Evolutionary conservation across 2,888 invertebrate species (phyloP), one percentile per base, ranked within the genome.

Genomic region (Euclidia mi): DNA sequence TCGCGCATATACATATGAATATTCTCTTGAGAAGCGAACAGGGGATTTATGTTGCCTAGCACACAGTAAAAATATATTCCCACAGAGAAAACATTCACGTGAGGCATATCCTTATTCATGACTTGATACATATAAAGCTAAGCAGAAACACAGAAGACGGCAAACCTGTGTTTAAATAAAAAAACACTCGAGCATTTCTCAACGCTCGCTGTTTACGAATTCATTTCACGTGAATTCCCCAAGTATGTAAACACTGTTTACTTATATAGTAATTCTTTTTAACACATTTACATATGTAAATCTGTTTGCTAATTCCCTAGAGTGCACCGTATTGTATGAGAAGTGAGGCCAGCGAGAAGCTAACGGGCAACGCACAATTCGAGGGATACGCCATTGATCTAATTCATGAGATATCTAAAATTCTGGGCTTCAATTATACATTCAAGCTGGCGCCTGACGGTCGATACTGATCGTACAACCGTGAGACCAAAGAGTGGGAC

Each of bases 341-440:
- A 67, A 98, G 97, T 89, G 97, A 97, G 82, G 97, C 98, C 3
- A 97, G 97, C 76, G 97, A 97, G 76, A 97, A 97, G 63, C 94
- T 98, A 45, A 96, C 96, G 3, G 99, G 98, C 32, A 99, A 99
- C 90, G 98, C 98, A 76, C 98, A 98, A 80, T 99, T 97, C 89
- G 98, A 99, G 88, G 99, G 99, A 29, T 99, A 99, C 94, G 98
- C 97, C 68, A 97, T 99, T 64, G 99, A 99, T 95, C 95, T 99
- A 61, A 97, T 99, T 82, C 96, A 97, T 83, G 98, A 99, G 94
- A 98, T 99, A 90, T 97, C 99, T 45, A 96, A 96, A 82, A 96
- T 97, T 65, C 95, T 98, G 75, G 98, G 98, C 65, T 98, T 98
- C 92, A 98, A 98, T 94, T 98, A 98, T 88, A 97, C n/a, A n/a